phyloP scores from a whole-genome alignment of 2,888 invertebrate species.

The Drosophila hamatofila region DNA sequence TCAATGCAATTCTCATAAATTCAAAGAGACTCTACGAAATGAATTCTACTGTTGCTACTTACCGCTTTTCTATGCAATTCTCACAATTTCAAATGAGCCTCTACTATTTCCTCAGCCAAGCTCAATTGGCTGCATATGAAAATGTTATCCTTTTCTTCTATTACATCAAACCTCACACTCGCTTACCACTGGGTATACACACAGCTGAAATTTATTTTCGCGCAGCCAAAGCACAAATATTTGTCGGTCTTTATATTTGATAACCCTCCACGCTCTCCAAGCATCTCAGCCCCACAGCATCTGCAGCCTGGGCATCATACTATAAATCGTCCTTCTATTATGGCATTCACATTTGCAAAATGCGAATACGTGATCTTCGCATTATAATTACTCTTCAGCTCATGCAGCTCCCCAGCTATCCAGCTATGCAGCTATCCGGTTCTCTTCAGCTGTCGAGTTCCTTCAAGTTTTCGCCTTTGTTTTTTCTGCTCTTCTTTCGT shows the following conservation, averaged over 20 bases:
- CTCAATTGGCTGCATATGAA: no score
- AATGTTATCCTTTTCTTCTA: neutral
- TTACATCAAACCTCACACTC: neutral
- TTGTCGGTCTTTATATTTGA: conserved; percentile 36
- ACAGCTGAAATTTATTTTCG: conserved; percentile 54
- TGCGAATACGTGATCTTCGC: conserved; percentile 78
- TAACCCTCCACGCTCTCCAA: conserved; percentile 5
- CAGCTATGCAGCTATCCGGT: conserved; percentile 8
- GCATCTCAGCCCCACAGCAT: neutral
- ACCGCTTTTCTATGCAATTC: neutral
- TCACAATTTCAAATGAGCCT: neutral
- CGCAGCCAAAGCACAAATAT: conserved; percentile 29
- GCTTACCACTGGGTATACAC: neutral
- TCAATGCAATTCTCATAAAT: no score
- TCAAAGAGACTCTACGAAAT: no score
- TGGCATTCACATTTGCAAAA: conserved; percentile 71
- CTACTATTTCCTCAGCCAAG: no score
- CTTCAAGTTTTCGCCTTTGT: conserved; percentile 11
- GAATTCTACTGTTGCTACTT: no score
- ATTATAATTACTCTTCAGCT: conserved; percentile 72
- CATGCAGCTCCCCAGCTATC: conserved; percentile 2
- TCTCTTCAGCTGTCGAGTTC: conserved; percentile 13
- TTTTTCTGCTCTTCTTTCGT: conserved; percentile 1
- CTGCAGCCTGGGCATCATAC: conserved; percentile 34
- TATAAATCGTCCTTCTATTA: conserved; percentile 78